phyloP scores from a whole-genome alignment of 1,140 invertebrate species.

The Colletes gigas region DNA sequence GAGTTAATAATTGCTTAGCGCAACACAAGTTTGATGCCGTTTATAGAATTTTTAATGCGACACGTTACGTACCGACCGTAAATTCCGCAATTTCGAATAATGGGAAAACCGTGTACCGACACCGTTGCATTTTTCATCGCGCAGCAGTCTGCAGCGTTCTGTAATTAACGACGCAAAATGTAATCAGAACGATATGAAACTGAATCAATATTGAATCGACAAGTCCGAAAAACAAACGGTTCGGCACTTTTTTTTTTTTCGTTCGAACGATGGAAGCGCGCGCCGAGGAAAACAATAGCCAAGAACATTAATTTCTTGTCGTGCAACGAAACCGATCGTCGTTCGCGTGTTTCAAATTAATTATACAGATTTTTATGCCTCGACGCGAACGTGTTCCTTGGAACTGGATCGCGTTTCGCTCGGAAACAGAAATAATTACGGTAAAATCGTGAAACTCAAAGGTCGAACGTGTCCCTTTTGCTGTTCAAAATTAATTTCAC shows the following conservation, averaged over 20 bases:
- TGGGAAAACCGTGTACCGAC: neutral
- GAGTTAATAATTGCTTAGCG: conserved; percentile 23
- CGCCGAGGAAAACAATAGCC: neutral
- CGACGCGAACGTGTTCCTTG: no score
- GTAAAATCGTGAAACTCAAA: neutral
- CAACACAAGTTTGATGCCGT: neutral
- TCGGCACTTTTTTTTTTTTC: neutral
- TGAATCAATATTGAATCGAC: conserved; percentile 5
- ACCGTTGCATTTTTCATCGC: neutral
- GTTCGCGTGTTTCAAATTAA: no score
- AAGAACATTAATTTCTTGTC: neutral
- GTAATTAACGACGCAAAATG: conserved; percentile 14
- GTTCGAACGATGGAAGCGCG: neutral
- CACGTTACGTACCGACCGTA: neutral
- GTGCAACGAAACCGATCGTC: no score
- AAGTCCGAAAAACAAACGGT: neutral
- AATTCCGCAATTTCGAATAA: neutral
- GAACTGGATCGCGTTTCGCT: no score
- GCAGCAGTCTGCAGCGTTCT: neutral
- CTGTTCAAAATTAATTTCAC: no score
- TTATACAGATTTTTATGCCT: no score
- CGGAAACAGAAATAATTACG: neutral
- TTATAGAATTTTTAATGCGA: conserved; percentile 45
- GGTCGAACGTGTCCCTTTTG: no score
- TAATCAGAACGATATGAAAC: conserved; percentile 1